Evolutionary conservation across 1,140 invertebrate genomes (phyloP), one percentile per base, ranked within the genome.

Genomic region (Laupala kohalensis): DNA sequence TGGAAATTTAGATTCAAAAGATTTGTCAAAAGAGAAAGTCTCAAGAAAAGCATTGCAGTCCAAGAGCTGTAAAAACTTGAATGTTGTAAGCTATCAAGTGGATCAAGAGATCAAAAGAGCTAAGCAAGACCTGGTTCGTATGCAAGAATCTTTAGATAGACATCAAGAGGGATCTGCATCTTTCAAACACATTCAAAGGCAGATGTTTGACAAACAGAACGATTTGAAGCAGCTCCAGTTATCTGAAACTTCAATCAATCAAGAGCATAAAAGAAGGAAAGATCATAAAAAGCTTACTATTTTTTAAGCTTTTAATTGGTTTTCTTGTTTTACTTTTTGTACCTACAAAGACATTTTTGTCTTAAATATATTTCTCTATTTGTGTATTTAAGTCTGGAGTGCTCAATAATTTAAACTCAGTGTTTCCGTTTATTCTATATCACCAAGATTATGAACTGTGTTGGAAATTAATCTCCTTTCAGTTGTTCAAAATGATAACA

Each of bases 81-180:
- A 72, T 27, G 64, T 72, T 0, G 28, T 68, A 12, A 24, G 66
- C 5, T 63, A 68, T 2, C 71, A 37, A 26, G 71, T 72, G 25
- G 67, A 24, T 3, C 63, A 72, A 25, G 71, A 68, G 28, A 72
- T 72, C 13, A 64, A 64, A 6, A 15, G 29, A 4, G 37, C 71
- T 23, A 65, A 72, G 28, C 24, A 27, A 26, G 71, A 72, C 5
- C 5, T 68, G 9, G 26, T 13, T 4, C 25, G 25, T 9, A 25
- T 72, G n/a, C 71, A 37, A 53, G 71, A 72, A 27, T 72, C 71
- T 24, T 66, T 72, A 26, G 12, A 13, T 12, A 27, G 71, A 25
- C 71, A 72, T 12, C n/a, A 15, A 25, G 64, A 68, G 23, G 71
- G 71, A 23, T 68, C 71, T 3, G 5, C 37, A 6, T 23, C 37